Evolutionary conservation across 2,888 invertebrate species (phyloP).

Genomic region (Ophion slaviceki): DNA sequence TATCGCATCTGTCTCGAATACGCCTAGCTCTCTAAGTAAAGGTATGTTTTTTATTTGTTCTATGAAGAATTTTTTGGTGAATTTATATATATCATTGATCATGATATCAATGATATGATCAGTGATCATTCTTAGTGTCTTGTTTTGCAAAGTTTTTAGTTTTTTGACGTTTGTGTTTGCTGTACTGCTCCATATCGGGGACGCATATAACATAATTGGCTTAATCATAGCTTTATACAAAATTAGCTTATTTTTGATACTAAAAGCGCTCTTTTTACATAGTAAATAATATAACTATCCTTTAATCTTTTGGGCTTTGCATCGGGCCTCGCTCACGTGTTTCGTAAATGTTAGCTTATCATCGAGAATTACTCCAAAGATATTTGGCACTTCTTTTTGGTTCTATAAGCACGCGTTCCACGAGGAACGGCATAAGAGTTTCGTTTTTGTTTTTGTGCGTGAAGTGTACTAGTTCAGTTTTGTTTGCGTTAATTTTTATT

Average conservation of each 20-base stretch:
- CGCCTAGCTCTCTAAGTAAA: not conserved
- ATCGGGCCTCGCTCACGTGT: not conserved
- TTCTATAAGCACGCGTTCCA: not conserved
- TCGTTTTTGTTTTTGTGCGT: not conserved
- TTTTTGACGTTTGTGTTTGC: constrained; percentile 23
- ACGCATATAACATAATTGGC: constrained; percentile 38
- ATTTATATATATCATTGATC: not conserved
- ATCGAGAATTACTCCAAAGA: not conserved
- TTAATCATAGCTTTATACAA: constrained; percentile 42
- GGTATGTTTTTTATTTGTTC: not conserved
- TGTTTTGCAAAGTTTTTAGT: constrained; percentile 33
- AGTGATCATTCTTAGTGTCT: constrained; percentile 35
- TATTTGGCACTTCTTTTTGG: not conserved
- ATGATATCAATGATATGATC: too few species aligned
- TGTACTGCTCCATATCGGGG: constrained; percentile 44
- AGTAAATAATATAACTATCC: not conserved
- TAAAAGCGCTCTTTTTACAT: constrained; percentile 10
- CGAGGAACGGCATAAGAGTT: too few species aligned
- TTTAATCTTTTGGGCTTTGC: constrained; percentile 7
- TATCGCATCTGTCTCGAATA: not conserved
- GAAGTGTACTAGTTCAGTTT: not conserved
- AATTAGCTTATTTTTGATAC: constrained; percentile 32
- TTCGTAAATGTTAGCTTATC: not conserved
- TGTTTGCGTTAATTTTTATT: not conserved
- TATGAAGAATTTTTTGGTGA: constrained; percentile 12